Evolutionary conservation across 2,888 invertebrate species (phyloP), one percentile per base, ranked within the genome.

Genomic region (Carcina quercana): DNA sequence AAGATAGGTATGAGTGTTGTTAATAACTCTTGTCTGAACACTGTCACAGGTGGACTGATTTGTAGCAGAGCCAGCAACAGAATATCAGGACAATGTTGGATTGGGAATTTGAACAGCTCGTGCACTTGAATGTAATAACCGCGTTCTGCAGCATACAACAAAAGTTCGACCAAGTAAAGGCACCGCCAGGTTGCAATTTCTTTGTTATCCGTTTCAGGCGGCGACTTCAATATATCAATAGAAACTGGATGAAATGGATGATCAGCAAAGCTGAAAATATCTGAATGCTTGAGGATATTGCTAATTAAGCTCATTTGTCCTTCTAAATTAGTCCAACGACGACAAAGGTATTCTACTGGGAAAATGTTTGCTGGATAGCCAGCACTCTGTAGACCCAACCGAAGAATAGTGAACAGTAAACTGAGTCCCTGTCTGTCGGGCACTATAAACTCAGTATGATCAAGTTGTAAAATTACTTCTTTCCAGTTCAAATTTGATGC

Each of bases 151-250:
- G 98, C 88, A 53, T 90, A 90, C 36, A 99, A 75, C 29, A 99
- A 74, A 15, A 94, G 85, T 63, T 98, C 97, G 1, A 98, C 90
- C 37, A 99, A 86, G 63, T 97, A 96, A 37, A 97, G 72, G 2
- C 95, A 97, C 45, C 96, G 91, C 98, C 98, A 98, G 12, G 93
- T 93, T 25, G 92, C 89, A 26, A 97, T 89, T 65, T 97, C 97
- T 67, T 97, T 95, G 66, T 95, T 96, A 52, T 97, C 96, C 13
- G 92, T 91, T 79, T 98, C 98, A 0, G 98, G 98, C 4, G 94
- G 92, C 7, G 95, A 92, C 80, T 99, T 99, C 21, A 98, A 74
- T 43, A 95, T 88, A 53, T 97, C 96, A 25, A 95, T 91, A 2
- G 92, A 88, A 1, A 97, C 95, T 2, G 93, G 89, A 52, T 92